Evolutionary conservation across 2,888 invertebrate species (phyloP).

Genomic region (Torymus aiolomorphi): DNA sequence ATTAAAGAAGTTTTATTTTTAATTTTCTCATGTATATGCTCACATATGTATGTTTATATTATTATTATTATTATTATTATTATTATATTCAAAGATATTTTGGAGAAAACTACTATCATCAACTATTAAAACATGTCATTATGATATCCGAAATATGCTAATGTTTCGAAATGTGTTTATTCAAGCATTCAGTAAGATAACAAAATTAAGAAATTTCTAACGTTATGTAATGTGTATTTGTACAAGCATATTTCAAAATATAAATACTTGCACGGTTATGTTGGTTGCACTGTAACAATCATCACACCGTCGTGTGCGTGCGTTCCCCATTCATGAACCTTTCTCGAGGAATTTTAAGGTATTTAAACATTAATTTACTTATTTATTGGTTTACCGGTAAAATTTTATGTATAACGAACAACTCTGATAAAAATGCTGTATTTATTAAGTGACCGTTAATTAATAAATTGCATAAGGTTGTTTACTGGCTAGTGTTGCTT

Average conservation of each 20-base stretch:
- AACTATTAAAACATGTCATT: not conserved
- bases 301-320: constrained; percentile 47
- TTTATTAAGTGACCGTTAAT: constrained; percentile 15
- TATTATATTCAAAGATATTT: too few relatives aligned
- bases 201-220: not conserved
- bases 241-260: constrained; percentile 1
- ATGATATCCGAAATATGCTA: too few relatives aligned
- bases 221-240: not conserved
- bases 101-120: too few relatives aligned
- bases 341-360: constrained; percentile 52
- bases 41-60: too few relatives aligned
- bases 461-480: constrained; percentile 10
- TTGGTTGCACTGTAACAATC: constrained; percentile 49
- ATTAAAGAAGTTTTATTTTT: too few relatives aligned
- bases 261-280: constrained; percentile 1
- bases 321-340: constrained; percentile 47
- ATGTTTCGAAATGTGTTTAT: too few relatives aligned
- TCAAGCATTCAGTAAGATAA: too few relatives aligned
- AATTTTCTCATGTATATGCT: too few relatives aligned
- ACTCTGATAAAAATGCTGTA: not conserved
- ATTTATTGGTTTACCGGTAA: not conserved
- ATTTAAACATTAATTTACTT: constrained; percentile 36
- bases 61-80: too few relatives aligned
- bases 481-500: constrained; percentile 22
- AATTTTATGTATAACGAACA: not conserved